Conservation (phyloP, 2,888 invertebrate genomes). For the Cheilosia variabilis region DNA sequence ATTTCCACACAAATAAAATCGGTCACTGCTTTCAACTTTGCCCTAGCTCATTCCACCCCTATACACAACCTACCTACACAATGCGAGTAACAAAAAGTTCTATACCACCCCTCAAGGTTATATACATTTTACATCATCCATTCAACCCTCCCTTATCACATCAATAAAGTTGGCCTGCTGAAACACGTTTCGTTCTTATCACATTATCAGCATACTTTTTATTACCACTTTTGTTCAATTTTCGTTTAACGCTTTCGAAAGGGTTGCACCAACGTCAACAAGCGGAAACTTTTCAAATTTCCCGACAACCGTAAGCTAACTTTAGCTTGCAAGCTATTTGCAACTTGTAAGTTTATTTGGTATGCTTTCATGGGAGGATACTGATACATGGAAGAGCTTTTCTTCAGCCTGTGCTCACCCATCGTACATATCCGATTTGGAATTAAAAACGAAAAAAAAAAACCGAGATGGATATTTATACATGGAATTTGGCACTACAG, state of each 20-base stretch:
- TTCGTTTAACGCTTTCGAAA: constrained; percentile 4
- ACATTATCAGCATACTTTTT: constrained; percentile 35
- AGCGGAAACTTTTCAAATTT: constrained; percentile 13
- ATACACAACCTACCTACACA: background rate
- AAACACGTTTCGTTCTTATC: constrained; percentile 54
- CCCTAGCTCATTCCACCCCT: background rate
- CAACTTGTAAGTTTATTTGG: background rate
- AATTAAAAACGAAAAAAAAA: constrained; percentile 16
- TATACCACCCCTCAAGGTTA: constrained; percentile 25
- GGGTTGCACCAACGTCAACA: constrained; percentile 31
- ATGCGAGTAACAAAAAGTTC: background rate
- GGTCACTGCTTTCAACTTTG: constrained; percentile 12
- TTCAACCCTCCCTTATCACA: constrained; percentile 21
- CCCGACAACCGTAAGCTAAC: constrained; percentile 22
- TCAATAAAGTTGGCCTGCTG: constrained; percentile 56
- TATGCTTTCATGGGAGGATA: constrained; percentile 22
- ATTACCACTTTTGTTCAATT: constrained; percentile 20
- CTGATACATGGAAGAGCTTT: constrained; percentile 5
- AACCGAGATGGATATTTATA: background rate
- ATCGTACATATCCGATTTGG: constrained; percentile 9
- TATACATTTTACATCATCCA: constrained; percentile 2
- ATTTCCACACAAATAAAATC: constrained; percentile 28
- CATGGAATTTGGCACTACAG: constrained; percentile 42
- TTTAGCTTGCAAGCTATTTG: constrained; percentile 45
- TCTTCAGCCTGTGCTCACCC: background rate